Base-by-base conservation (phyloP, 2,113 vertebrate genomes). In the Andinoacara biseriatus region DNA sequence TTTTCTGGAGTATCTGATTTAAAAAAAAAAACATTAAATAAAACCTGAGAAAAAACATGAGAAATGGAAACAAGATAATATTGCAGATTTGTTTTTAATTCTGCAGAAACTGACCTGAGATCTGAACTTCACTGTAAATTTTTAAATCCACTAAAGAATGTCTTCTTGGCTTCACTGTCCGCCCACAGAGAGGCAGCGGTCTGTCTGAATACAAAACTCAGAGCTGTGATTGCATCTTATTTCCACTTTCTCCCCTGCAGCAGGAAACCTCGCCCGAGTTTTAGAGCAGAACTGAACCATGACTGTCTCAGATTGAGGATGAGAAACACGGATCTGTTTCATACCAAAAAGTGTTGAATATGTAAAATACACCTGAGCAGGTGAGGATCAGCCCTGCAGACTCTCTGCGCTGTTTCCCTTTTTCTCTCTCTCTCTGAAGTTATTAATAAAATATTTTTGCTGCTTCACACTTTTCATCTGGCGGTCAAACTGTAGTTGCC, bases 401-500 rank as follows among this genome's bases (percentile, higher is more conserved):
- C 46, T n/a, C 67, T 33, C 18, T 20, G 26, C 1, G 2, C 46
- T 1, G 3, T 54, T 54, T 1, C 61, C 15, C 38, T 46, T 29
- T 69, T 33, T 49, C 63, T 33, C 22, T 65, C 26, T 69, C 63
- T 33, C 22, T 65, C 26, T 69, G 15, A 59, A 81, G 65, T 80
- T 87, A 63, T 88, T 86, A 77, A 84, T 86, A 74, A 86, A 81
- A 83, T 74, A 88, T 85, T 88, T 87, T 85, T 65, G 56, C 80
- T 56, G 75, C 78, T 84, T 85, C 81, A 80, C 69, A 75, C 58
- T 87, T 87, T 85, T 78, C 82, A 88, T 90, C 63, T 35, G 69
- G 88, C 49, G 20, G 89, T 87, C 86, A 86, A 85, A 87, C 78
- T 85, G 78, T 72, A 85, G 62, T 38, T 86, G 91, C 85, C 89